A percentile compares a stretch with the other conserved stretches of the same genome.
Conservation (phyloP, 1,140 invertebrate genomes). For the Sinella curviseta region DNA sequence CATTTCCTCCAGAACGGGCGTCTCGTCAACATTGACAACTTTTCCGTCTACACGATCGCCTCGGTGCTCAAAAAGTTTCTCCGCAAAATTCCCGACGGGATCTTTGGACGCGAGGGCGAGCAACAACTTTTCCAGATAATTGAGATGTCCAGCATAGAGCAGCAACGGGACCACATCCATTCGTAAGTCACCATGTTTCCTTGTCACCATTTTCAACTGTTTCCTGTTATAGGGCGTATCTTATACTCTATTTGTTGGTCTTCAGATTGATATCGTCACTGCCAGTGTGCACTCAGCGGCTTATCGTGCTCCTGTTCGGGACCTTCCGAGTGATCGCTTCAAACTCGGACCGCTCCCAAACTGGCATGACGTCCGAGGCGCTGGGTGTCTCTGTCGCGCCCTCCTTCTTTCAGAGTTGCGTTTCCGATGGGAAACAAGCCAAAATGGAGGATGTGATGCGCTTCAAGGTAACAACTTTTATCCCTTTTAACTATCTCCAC, state of each 20-base stretch:
- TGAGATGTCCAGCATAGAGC: slow-evolving; percentile 71
- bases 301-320: slow-evolving; percentile 92
- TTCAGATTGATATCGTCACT: slow-evolving; percentile 83
- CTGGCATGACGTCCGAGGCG: slow-evolving; percentile 95
- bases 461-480: slow-evolving; percentile 72
- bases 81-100: slow-evolving; percentile 93
- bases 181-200: slow-evolving; percentile 62
- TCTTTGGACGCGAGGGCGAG: slow-evolving; percentile 88
- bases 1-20: slow-evolving; percentile 91
- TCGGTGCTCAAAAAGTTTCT: slow-evolving; percentile 97
- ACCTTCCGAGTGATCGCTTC: slow-evolving; percentile 95
- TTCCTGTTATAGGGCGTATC: neutral
- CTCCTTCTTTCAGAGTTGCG: slow-evolving; percentile 96
- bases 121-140: slow-evolving; percentile 86
- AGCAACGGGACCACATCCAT: slow-evolving; percentile 88
- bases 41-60: slow-evolving; percentile 96
- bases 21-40: slow-evolving; percentile 95
- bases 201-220: neutral
- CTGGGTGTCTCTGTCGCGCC: slow-evolving; percentile 88
- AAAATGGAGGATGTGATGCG: slow-evolving; percentile 92
- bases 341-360: slow-evolving; percentile 82
- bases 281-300: slow-evolving; percentile 84
- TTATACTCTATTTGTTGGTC: slow-evolving; percentile 49
- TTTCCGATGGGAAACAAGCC: slow-evolving; percentile 83
- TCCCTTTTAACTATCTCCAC: neutral